These are phyloP conservation scores for Oxycera nigricornis DNA, from an alignment of 2,888 invertebrate genomes.

Conservation along the genomic window DNA sequence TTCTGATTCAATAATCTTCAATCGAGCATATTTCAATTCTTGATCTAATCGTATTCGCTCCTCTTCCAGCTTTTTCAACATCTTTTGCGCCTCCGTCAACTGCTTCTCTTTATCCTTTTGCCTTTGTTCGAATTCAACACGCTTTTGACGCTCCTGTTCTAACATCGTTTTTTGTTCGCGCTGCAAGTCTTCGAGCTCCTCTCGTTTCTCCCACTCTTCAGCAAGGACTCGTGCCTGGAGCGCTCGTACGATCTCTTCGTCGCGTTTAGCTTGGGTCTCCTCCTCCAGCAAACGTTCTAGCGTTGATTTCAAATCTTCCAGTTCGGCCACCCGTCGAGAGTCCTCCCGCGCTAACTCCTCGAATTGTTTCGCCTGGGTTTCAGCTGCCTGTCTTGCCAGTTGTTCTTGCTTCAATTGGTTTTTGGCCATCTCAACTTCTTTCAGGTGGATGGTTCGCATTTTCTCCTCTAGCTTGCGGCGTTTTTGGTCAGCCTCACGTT, in stretches of 20 bases:
- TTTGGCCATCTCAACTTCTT: slow-evolving; percentile 68
- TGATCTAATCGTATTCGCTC: slow-evolving; percentile 74
- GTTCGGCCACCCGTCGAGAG: slow-evolving; percentile 74
- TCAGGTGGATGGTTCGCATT: slow-evolving; percentile 66
- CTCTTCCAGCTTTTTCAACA: slow-evolving; percentile 73
- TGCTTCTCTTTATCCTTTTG: slow-evolving; percentile 76
- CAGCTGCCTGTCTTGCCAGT: slow-evolving; percentile 64
- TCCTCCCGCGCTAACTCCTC: slow-evolving; percentile 75
- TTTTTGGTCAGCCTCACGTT: slow-evolving; percentile 59
- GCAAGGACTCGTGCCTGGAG: slow-evolving; percentile 76
- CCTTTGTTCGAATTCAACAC: slow-evolving; percentile 75
- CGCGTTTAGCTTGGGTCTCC: slow-evolving; percentile 83
- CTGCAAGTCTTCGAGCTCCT: slow-evolving; percentile 81
- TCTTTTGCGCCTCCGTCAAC: slow-evolving; percentile 74
- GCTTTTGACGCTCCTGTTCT: slow-evolving; percentile 76
- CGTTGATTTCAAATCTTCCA: slow-evolving; percentile 74
- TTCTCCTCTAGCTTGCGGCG: slow-evolving; percentile 65
- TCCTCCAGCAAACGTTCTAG: slow-evolving; percentile 77
- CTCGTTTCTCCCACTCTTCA: slow-evolving; percentile 85
- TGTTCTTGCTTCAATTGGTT: slow-evolving; percentile 72
- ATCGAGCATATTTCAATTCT: slow-evolving; percentile 72
- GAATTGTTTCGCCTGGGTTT: slow-evolving; percentile 69
- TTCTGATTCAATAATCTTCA: slow-evolving; percentile 74
- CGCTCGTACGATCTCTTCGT: slow-evolving; percentile 80
- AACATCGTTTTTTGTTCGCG: slow-evolving; percentile 76